Conservation (phyloP, 2,113 vertebrate species). For the Dipodomys spectabilis region DNA sequence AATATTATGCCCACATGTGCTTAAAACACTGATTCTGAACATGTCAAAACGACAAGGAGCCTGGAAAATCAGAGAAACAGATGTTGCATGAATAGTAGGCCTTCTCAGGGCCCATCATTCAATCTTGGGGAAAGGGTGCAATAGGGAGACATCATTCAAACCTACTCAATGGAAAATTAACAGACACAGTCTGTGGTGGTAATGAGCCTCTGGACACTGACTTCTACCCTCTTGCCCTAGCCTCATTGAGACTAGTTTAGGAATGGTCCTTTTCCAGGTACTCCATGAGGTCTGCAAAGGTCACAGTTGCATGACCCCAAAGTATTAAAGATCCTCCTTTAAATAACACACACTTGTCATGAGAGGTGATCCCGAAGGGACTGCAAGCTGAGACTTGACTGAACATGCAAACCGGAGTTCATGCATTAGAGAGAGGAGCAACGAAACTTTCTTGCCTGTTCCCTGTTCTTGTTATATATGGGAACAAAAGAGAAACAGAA, state of each 20-base stretch:
- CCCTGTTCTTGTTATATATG: not conserved
- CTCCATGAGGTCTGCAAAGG: not conserved
- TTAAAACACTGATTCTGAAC: constrained; percentile 71
- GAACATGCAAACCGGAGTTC: not conserved
- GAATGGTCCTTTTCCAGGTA: not conserved
- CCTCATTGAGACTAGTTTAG: not conserved
- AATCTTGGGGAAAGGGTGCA: constrained; percentile 28
- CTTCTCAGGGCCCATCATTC: constrained; percentile 43
- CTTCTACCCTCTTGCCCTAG: not conserved
- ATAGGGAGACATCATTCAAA: constrained; percentile 13
- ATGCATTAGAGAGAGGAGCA: not conserved
- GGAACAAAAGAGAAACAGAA: not conserved
- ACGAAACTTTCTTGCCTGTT: not conserved
- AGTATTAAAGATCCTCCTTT: not conserved
- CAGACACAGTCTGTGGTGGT: not conserved
- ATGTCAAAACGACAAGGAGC: constrained; percentile 77
- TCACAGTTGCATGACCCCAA: not conserved
- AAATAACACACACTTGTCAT: not conserved
- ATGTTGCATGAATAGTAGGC: constrained; percentile 64
- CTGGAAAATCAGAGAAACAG: constrained; percentile 76
- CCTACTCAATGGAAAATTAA: constrained; percentile 55
- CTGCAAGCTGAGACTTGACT: not conserved
- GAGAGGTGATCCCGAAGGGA: not conserved
- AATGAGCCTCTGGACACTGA: constrained; percentile 5
- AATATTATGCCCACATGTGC: constrained; percentile 73